These are phyloP conservation scores for Monoplex corrugatus DNA, from an alignment of 2,888 invertebrate genomes.

Conservation along the genomic window DNA sequence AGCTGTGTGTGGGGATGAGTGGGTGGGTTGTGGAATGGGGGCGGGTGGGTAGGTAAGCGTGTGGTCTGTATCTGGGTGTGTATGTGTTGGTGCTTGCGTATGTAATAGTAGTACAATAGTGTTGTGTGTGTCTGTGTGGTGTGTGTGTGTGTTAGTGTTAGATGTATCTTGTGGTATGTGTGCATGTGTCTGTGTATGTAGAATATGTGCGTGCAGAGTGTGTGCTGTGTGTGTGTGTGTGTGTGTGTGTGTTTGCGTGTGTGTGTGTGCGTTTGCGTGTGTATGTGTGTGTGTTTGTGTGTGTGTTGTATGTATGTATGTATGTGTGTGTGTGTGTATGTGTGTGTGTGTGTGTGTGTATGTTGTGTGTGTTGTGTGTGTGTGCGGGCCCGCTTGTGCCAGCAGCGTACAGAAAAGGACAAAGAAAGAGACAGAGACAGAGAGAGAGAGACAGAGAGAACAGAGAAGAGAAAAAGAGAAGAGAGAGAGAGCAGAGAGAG, in stretches of 20 bases:
- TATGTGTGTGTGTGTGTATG: background rate
- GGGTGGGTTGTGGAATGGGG: background rate
- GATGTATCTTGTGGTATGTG: no score
- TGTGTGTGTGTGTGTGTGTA: background rate
- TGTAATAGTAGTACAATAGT: background rate
- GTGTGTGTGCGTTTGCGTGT: background rate
- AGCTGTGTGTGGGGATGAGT: no score
- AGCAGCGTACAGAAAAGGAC: no score
- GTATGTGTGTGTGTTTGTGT: background rate
- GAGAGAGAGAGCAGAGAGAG: background rate
- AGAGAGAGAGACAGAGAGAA: no score
- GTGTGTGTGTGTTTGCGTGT: background rate
- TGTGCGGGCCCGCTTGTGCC: no score
- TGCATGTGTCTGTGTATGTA: no score
- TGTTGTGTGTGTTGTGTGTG: no score
- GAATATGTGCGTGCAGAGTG: background rate
- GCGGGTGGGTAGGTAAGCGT: background rate
- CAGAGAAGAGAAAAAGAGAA: no score
- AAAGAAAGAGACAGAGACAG: no score
- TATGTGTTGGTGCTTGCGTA: background rate
- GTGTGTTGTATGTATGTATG: background rate
- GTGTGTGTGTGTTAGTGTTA: background rate
- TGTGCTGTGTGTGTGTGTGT: conserved; percentile 1
- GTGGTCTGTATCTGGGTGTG: background rate
- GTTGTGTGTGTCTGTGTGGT: background rate